Percentiles rank a stretch among this genome's conserved stretches.
These are phyloP conservation scores for Coluber constrictor DNA, from an alignment of 2,797 vertebrate species.

Conservation along the genomic window DNA sequence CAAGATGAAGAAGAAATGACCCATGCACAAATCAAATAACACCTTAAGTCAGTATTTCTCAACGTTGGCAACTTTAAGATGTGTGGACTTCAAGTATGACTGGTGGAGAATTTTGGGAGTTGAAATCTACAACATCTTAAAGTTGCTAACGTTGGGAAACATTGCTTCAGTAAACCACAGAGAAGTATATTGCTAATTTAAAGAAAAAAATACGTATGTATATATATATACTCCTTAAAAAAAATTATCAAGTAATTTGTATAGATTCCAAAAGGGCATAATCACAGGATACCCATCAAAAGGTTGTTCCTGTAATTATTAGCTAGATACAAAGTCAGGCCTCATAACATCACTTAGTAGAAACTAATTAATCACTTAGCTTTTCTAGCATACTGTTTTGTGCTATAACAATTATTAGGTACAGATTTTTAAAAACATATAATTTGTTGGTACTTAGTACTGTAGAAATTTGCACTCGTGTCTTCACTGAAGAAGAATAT, in stretches of 20 bases:
- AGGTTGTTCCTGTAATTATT: neutral
- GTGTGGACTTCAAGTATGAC: neutral
- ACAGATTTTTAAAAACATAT: neutral
- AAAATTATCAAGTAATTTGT: neutral
- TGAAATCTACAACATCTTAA: neutral
- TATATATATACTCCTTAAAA: neutral
- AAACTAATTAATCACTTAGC: neutral
- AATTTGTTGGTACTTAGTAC: neutral
- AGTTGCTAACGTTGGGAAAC: neutral
- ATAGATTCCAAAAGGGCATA: neutral
- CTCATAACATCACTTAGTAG: neutral
- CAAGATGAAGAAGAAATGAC: neutral
- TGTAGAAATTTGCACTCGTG: neutral
- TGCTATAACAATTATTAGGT: neutral
- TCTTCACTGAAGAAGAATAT: constrained; percentile 4
- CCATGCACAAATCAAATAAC: neutral
- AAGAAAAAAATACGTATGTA: neutral
- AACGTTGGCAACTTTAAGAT: neutral
- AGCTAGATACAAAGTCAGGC: neutral
- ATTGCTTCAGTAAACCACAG: neutral
- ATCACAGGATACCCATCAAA: neutral
- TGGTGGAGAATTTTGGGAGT: neutral
- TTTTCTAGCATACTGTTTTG: neutral
- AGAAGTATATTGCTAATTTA: neutral
- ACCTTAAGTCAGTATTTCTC: neutral